A percentile compares a stretch with the other conserved stretches of the same genome.
phyloP scores from a whole-genome alignment of 2,888 invertebrate species.

The Chrysolina oricalcia region DNA sequence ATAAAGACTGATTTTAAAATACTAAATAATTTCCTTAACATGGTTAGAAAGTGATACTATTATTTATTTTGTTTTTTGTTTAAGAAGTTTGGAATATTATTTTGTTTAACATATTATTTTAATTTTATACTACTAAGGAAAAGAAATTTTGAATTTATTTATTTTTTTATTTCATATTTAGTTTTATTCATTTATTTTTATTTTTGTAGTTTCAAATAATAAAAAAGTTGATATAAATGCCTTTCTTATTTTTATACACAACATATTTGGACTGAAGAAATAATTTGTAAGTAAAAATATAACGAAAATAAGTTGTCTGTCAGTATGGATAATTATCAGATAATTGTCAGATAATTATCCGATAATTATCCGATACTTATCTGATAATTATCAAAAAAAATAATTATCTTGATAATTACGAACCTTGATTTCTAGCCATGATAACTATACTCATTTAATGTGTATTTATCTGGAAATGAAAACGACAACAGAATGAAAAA shows the following conservation, averaged over 20 bases:
- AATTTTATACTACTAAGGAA: conserved; percentile 28
- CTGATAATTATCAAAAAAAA: conserved; percentile 30
- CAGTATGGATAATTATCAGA: conserved; percentile 14
- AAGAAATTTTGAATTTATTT: conserved; percentile 29
- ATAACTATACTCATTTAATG: no score
- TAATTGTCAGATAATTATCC: conserved; percentile 1
- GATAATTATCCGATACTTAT: conserved; percentile 27
- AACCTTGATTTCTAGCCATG: no score
- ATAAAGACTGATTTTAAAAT: conserved; percentile 28
- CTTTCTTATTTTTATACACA: conserved; percentile 12
- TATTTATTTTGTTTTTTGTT: conserved; percentile 10
- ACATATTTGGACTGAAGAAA: conserved; percentile 29
- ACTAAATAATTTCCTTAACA: conserved; percentile 23
- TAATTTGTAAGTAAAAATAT: conserved; percentile 26
- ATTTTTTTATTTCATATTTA: conserved; percentile 25
- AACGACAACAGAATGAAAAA: no score
- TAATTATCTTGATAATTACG: conserved; percentile 29
- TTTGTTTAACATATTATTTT: conserved; percentile 18
- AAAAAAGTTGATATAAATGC: conserved; percentile 12
- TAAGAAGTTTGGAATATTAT: conserved; percentile 2
- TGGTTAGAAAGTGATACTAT: conserved; percentile 18
- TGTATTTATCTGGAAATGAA: no score
- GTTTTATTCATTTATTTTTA: conserved; percentile 16
- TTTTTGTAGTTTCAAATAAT: conserved; percentile 5
- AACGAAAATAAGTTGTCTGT: conserved; percentile 25